Percentiles rank a stretch among this genome's conserved stretches.
These are phyloP conservation scores for Burhinus bistriatus DNA, from an alignment of 2,113 vertebrate species.

Conservation along the genomic window DNA sequence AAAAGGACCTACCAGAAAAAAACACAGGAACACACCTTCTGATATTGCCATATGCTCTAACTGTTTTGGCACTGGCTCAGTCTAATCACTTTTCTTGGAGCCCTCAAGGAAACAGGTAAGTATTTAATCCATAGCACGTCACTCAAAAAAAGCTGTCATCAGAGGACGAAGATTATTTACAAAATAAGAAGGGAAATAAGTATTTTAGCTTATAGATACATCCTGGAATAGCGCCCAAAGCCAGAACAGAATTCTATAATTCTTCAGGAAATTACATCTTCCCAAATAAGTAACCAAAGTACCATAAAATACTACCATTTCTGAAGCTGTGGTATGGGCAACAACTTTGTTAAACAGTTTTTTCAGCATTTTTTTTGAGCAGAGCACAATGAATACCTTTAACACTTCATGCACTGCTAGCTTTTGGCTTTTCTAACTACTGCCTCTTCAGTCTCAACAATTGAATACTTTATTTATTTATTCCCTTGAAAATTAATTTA, in stretches of 20 bases:
- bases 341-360: neutral
- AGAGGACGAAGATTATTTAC: neutral
- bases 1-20: neutral
- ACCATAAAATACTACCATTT: neutral
- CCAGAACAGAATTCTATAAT: neutral
- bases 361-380: neutral
- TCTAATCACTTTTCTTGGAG: neutral
- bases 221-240: neutral
- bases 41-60: neutral
- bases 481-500: neutral
- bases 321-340: neutral
- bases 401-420: neutral
- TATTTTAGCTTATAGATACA: neutral
- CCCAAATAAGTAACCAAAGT: neutral
- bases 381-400: neutral
- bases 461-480: neutral
- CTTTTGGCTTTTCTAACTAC: neutral
- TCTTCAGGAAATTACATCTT: neutral
- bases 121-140: neutral
- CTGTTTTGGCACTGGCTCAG: neutral
- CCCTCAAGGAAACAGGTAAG: neutral
- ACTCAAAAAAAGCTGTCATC: neutral
- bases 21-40: neutral
- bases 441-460: neutral
- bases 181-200: neutral